Base-by-base conservation (phyloP, 2,113 vertebrate species). In the Dermatemys mawii region DNA sequence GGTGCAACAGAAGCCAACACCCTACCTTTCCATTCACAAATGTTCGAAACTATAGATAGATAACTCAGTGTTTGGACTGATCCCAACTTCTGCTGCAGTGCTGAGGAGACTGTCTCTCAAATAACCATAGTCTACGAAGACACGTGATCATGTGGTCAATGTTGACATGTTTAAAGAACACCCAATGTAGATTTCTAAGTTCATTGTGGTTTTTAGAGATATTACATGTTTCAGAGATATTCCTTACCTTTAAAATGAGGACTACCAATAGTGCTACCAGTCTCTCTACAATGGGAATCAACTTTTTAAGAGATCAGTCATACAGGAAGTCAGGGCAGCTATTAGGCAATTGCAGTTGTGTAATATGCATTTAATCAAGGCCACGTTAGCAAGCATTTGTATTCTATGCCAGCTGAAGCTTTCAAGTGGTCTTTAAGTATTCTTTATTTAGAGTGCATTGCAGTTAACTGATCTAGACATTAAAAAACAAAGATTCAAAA, bases 81-180 rank as follows among this genome's bases (percentile, higher is more conserved):
- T 79, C 0, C 0, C 0, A 1, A 76, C 11, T 19, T 60, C 46
- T 84, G 76, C n/a, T 76, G 10, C 1, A 35, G 17, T 6, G 0
- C 1, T 29, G 35, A 16, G 26, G 35, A 89, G 93, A 54, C 17
- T 50, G 38, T 4, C 84, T 87, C 26, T 7, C 44, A 29, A 60
- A 60, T 60, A 32, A 60, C 27, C 27, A 60, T 13, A 14, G 55
- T 32, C 55, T 32, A 60, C 27, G 5, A 57, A 5, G 55, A 29
- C 55, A 27, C 12, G 11, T 67, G 7, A 60, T 63, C 6, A 4
- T 17, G 60, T n/a, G 35, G 60, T 67, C 35, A 67, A 55, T 19
- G 22, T 32, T 86, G 87, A 89, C 13, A 88, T 16, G 49, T 26
- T n/a, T 41, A 90, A 87, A 46, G 9, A 38, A 21, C 6, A 8